These are phyloP conservation scores for Clamator glandarius DNA, from an alignment of 2,797 vertebrate genomes.

Conservation along the genomic window DNA sequence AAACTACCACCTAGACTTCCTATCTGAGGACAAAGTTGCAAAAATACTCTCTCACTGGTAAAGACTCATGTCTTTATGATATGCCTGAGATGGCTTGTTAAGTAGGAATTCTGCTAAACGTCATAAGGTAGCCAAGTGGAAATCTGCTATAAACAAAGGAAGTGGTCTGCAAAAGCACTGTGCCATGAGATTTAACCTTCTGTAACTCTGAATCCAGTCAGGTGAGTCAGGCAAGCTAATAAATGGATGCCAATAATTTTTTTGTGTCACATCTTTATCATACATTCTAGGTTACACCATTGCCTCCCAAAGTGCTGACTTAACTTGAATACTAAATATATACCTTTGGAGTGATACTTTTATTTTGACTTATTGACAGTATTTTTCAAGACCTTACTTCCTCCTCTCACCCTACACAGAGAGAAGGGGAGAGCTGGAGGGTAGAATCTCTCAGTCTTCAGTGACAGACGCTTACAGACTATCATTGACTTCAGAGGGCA, in stretches of 20 bases:
- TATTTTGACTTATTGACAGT: neutral
- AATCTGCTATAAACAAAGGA: conserved; percentile 4
- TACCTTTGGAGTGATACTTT: neutral
- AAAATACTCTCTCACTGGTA: neutral
- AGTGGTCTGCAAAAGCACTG: neutral
- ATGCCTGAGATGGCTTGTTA: neutral
- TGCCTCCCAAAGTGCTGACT: neutral
- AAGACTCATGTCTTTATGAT: neutral
- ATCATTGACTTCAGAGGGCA: neutral
- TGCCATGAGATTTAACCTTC: neutral
- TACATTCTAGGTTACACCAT: neutral
- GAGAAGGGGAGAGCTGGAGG: neutral
- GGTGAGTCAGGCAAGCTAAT: neutral
- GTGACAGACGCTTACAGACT: neutral
- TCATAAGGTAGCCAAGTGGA: conserved; percentile 14
- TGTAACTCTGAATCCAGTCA: neutral
- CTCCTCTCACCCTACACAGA: neutral
- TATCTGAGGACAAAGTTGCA: neutral
- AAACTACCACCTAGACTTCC: neutral
- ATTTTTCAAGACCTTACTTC: neutral
- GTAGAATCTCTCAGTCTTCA: neutral
- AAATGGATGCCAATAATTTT: neutral
- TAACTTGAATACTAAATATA: neutral
- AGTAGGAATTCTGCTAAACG: conserved; percentile 12
- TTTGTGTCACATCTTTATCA: neutral